Evolutionary conservation across 2,797 vertebrate species (phyloP).

Genomic region (Podarcis lilfordi): DNA sequence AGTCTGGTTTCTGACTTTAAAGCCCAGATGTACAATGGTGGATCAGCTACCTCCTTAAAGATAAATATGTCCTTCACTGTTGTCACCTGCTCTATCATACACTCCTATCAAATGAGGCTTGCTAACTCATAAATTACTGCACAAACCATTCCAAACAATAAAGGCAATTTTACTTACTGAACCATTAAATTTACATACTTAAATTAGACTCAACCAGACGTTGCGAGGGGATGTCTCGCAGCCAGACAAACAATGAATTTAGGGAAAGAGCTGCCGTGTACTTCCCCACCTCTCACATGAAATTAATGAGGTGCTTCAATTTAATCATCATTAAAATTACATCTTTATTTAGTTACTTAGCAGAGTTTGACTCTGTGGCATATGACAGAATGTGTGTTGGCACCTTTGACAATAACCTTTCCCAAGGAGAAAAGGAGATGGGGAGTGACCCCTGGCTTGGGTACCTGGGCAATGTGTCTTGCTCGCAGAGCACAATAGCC

Average conservation of each 20-base stretch:
- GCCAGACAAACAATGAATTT: slow-evolving; percentile 76
- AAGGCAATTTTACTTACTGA: slow-evolving; percentile 79
- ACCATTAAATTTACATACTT: slow-evolving; percentile 80
- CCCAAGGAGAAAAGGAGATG: neutral
- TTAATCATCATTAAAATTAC: slow-evolving; percentile 74
- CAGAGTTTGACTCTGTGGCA: slow-evolving; percentile 65
- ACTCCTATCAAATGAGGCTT: slow-evolving; percentile 69
- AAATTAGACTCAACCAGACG: slow-evolving; percentile 77
- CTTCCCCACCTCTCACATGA: slow-evolving; percentile 75
- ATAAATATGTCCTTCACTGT: slow-evolving; percentile 61
- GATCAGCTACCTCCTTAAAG: slow-evolving; percentile 18
- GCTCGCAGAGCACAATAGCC: neutral
- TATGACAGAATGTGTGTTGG: slow-evolving; percentile 7
- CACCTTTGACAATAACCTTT: slow-evolving; percentile 27
- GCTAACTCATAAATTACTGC: slow-evolving; percentile 73
- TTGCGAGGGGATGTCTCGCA: slow-evolving; percentile 61
- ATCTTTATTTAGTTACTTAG: slow-evolving; percentile 75
- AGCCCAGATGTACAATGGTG: neutral
- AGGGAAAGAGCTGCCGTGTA: slow-evolving; percentile 60
- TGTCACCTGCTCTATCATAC: slow-evolving; percentile 66
- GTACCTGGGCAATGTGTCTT: neutral
- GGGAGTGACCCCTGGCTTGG: neutral
- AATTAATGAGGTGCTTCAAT: slow-evolving; percentile 79
- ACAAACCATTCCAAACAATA: slow-evolving; percentile 79
- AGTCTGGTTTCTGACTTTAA: neutral